These are phyloP conservation scores for Caenorhabditis wallacei DNA, from an alignment of 2,888 invertebrate genomes.

Conservation along the genomic window DNA sequence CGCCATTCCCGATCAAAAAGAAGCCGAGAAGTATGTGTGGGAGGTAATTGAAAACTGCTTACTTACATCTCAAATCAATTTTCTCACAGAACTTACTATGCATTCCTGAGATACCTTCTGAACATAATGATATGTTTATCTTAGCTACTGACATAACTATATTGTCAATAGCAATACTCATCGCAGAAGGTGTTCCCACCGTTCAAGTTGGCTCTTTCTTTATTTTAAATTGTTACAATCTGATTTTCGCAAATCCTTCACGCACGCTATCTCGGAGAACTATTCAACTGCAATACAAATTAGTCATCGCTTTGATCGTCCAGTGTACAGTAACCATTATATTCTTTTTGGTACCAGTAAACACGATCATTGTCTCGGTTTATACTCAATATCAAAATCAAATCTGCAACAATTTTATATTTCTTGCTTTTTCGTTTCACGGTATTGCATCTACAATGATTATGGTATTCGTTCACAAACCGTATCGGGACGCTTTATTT, in stretches of 20 bases:
- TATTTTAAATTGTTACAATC: neutral
- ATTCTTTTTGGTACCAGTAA: neutral
- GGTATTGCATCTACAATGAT: constrained; percentile 8
- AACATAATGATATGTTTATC: too few species aligned
- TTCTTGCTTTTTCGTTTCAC: constrained; percentile 6
- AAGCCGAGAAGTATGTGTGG: too few species aligned
- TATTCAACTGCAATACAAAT: neutral
- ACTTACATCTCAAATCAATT: too few species aligned
- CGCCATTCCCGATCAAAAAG: too few species aligned
- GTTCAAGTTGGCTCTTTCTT: neutral
- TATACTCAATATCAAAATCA: constrained; percentile 18
- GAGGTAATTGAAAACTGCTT: too few species aligned
- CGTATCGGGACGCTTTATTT: neutral
- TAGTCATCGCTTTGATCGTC: constrained; percentile 5
- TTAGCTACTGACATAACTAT: too few species aligned
- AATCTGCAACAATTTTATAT: neutral
- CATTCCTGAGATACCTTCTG: too few species aligned
- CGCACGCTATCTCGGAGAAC: constrained; percentile 2
- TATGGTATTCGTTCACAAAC: constrained; percentile 7
- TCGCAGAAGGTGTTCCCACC: constrained; percentile 7
- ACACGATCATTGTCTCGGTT: neutral
- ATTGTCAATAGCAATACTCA: too few species aligned
- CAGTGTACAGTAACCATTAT: constrained; percentile 2
- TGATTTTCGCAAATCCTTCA: neutral
- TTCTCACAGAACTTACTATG: too few species aligned